Conservation (phyloP, 2,888 invertebrate genomes). For the Malthinus seriepunctatus region DNA sequence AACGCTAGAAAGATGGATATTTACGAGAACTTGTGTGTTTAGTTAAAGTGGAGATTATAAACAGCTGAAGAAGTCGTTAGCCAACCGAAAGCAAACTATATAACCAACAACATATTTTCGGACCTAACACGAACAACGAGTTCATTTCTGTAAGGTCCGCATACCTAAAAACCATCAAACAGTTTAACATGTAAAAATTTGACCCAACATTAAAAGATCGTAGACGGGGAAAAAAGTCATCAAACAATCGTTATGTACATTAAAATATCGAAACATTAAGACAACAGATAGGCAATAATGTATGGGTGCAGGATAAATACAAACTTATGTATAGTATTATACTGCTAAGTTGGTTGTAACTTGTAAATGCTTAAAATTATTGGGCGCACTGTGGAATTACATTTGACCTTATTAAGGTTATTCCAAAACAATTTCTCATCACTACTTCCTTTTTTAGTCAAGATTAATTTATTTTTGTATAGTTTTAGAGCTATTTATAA, state of each 20-base stretch:
- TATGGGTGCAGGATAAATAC: not conserved
- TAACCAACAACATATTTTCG: slow-evolving; percentile 17
- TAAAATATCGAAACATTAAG: not conserved
- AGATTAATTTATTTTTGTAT: too few species aligned
- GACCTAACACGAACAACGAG: slow-evolving; percentile 26
- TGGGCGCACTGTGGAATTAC: too few species aligned
- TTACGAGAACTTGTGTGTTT: too few species aligned
- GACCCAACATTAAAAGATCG: too few species aligned
- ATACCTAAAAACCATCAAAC: slow-evolving; percentile 15
- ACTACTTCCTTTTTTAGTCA: too few species aligned
- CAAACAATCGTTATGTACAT: not conserved
- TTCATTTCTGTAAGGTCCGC: slow-evolving; percentile 23
- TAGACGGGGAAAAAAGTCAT: too few species aligned
- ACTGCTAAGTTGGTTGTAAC: too few species aligned
- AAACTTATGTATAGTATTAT: too few species aligned
- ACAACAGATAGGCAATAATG: not conserved
- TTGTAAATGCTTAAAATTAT: too few species aligned
- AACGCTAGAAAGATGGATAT: not conserved
- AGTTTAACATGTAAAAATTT: slow-evolving; percentile 5
- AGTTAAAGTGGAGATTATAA: not conserved
- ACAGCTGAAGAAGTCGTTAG: slow-evolving; percentile 19
- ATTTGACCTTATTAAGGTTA: too few species aligned
- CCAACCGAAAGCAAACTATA: slow-evolving; percentile 1
- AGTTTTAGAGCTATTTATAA: too few species aligned
- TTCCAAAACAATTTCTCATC: too few species aligned